Evolutionary conservation across 2,113 vertebrate genomes (phyloP).

Genomic region (Aldabrachelys gigantea): DNA sequence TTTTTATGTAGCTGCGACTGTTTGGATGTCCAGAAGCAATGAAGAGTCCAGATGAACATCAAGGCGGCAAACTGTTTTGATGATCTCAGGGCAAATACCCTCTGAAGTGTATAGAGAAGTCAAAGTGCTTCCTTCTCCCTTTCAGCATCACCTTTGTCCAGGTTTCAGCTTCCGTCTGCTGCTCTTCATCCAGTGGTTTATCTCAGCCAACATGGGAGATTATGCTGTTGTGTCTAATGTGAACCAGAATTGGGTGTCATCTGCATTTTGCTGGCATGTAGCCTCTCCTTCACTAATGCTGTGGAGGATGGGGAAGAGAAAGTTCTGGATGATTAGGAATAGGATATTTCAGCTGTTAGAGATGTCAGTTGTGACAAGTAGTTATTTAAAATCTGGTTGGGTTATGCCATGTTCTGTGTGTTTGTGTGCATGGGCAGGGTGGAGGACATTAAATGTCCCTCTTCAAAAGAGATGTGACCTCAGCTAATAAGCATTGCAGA

Average conservation of each 20-base stretch:
- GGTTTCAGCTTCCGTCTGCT: not conserved
- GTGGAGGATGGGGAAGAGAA: not conserved
- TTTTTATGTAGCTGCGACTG: not conserved
- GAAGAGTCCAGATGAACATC: not conserved
- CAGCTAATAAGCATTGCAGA: not conserved
- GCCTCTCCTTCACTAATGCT: not conserved
- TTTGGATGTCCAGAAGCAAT: not conserved
- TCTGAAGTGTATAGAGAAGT: not conserved
- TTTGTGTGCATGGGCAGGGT: not conserved
- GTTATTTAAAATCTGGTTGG: not conserved
- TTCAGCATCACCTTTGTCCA: not conserved
- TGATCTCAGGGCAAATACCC: not conserved
- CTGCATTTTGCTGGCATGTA: no score
- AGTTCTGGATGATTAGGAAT: not conserved
- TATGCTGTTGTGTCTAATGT: not conserved
- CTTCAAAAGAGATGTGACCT: not conserved
- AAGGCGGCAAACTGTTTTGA: not conserved
- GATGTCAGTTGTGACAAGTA: not conserved
- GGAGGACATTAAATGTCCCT: not conserved
- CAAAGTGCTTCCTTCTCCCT: not conserved
- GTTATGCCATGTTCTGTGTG: not conserved
- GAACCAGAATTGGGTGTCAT: not conserved
- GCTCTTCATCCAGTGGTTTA: not conserved
- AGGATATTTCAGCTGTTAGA: not conserved
- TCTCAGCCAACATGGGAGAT: not conserved